Percentiles rank a stretch among this genome's conserved stretches.
phyloP scores from a whole-genome alignment of 2,888 invertebrate species.

The Amblyjoppa fuscipennis region DNA sequence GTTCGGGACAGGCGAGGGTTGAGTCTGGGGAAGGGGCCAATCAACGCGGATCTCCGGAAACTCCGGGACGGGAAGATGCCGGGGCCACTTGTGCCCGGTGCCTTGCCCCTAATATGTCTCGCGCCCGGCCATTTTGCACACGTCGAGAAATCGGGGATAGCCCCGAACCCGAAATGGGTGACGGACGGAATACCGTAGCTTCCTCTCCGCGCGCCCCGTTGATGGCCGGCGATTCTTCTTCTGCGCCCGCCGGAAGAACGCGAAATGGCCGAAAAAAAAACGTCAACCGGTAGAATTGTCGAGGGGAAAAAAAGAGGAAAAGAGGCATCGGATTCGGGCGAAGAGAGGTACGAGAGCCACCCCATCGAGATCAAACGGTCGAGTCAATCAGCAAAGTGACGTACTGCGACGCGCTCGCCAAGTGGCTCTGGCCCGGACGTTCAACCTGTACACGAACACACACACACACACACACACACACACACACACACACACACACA shows the following conservation, averaged over 20 bases:
- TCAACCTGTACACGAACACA: constrained; percentile 6
- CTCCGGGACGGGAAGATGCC: constrained; percentile 29
- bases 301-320: not conserved
- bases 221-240: constrained; percentile 40
- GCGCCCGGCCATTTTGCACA: constrained; percentile 35
- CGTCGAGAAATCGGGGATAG: constrained; percentile 13
- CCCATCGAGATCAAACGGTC: constrained; percentile 53
- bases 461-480: not conserved
- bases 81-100: constrained; percentile 7
- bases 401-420: constrained; percentile 24
- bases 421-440: constrained; percentile 24
- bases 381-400: constrained; percentile 54
- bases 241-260: constrained; percentile 5
- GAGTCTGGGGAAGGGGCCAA: constrained; percentile 15
- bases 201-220: constrained; percentile 1
- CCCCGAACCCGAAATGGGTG: constrained; percentile 10
- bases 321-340: not conserved
- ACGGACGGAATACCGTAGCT: constrained; percentile 10
- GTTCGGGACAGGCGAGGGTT: not conserved
- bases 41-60: constrained; percentile 48
- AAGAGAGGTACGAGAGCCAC: not conserved
- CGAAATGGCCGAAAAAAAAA: constrained; percentile 12
- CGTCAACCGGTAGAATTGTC: constrained; percentile 23
- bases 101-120: constrained; percentile 42
- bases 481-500: no score